Evolutionary conservation across 2,797 vertebrate species (phyloP).

Genomic region (Poecile montanus): DNA sequence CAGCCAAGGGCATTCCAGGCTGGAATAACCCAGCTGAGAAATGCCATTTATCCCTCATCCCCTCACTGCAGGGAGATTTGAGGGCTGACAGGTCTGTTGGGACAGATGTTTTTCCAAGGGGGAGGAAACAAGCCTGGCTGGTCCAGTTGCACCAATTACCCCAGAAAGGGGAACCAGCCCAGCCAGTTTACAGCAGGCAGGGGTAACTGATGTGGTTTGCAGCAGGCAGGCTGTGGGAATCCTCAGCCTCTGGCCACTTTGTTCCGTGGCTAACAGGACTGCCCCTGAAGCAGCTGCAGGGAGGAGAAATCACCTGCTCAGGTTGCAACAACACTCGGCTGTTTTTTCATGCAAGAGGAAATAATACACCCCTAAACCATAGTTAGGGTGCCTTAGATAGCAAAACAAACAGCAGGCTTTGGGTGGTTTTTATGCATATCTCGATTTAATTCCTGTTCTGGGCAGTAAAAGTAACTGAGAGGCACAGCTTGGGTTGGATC

Average conservation of each 20-base stretch:
- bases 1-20: background rate
- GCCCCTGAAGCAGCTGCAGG: background rate
- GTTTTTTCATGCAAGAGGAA: background rate
- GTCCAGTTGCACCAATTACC: background rate
- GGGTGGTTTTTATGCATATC: background rate
- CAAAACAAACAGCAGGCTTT: background rate
- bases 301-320: background rate
- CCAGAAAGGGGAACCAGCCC: background rate
- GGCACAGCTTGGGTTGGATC: background rate
- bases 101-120: background rate
- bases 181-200: background rate
- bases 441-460: background rate
- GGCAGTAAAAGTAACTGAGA: background rate
- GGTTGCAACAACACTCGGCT: background rate
- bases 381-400: background rate
- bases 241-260: background rate
- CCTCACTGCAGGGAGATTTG: background rate
- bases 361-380: background rate
- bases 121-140: background rate
- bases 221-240: background rate
- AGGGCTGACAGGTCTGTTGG: background rate
- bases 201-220: background rate
- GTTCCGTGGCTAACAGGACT: accelerated
- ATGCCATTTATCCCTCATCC: background rate
- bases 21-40: background rate